These are phyloP conservation scores for Drosophila triauraria DNA, from an alignment of 1,140 invertebrate species.

Conservation along the genomic window DNA sequence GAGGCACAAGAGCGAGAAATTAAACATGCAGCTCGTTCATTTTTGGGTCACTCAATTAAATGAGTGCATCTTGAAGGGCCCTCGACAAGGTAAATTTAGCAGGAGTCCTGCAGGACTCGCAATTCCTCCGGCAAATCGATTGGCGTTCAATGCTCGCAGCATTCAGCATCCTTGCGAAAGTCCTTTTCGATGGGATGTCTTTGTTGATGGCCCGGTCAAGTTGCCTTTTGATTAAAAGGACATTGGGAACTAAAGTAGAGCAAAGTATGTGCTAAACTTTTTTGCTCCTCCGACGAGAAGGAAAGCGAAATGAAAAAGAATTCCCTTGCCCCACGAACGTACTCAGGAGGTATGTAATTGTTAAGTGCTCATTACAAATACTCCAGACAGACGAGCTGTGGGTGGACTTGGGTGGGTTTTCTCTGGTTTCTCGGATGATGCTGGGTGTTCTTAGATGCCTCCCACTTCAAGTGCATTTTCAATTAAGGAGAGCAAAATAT, in stretches of 20 bases:
- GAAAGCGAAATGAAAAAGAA: conserved; percentile 9
- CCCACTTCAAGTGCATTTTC: conserved; percentile 67
- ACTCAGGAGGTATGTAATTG: conserved; percentile 70
- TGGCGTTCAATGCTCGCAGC: conserved; percentile 23
- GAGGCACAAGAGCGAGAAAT: conserved; percentile 46
- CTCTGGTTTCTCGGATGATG: not conserved
- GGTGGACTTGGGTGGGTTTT: not conserved
- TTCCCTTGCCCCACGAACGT: conserved; percentile 16
- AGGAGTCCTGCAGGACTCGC: conserved; percentile 1
- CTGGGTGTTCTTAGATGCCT: not conserved
- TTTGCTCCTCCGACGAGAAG: conserved; percentile 5
- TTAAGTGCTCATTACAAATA: conserved; percentile 82
- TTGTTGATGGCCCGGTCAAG: conserved; percentile 58
- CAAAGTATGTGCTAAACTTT: conserved; percentile 66
- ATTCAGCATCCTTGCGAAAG: conserved; percentile 19
- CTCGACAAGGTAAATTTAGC: conserved; percentile 48
- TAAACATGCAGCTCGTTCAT: conserved; percentile 59
- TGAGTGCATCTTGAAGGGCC: conserved; percentile 55
- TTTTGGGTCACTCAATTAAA: conserved; percentile 70
- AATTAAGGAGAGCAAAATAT: conserved; percentile 77
- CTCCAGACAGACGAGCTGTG: conserved; percentile 42
- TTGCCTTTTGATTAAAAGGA: conserved; percentile 73
- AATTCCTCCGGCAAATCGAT: conserved; percentile 22
- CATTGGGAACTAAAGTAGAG: conserved; percentile 58
- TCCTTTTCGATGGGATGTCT: conserved; percentile 39